Evolutionary conservation across 37 sponge, comb jelly and placozoan species (phyloP).

Genomic region (Chondrosia reniformis): DNA sequence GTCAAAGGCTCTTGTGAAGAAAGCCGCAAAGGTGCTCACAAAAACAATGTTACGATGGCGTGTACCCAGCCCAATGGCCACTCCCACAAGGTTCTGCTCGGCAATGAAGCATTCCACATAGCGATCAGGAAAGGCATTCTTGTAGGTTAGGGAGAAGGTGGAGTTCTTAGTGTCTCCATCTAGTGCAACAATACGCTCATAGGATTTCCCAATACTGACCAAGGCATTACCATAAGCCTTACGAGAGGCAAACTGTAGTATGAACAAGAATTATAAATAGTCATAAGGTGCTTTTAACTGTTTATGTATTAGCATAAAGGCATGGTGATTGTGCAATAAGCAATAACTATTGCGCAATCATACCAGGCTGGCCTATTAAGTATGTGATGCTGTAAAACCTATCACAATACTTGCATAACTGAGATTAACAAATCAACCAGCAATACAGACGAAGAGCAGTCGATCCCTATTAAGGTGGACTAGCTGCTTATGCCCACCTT

Average conservation of each 20-base stretch:
- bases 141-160: conserved; percentile 95
- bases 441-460: neutral
- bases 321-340: no score
- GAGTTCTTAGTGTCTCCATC: conserved; percentile 99
- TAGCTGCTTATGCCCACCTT: conserved; percentile 41
- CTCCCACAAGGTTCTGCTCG: conserved; percentile 96
- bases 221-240: conserved; percentile 90
- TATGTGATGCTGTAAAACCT: no score
- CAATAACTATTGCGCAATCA: no score
- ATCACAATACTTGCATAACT: no score
- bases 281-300: no score
- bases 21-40: conserved; percentile 91
- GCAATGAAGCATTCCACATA: conserved; percentile 98
- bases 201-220: conserved; percentile 83
- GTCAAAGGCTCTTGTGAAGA: conserved; percentile 96
- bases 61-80: conserved; percentile 88
- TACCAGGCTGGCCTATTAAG: no score
- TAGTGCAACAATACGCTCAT: conserved; percentile 60
- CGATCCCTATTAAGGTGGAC: neutral
- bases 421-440: neutral
- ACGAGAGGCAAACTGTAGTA: conserved; percentile 76
- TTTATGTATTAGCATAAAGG: no score
- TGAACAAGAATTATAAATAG: neutral
- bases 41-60: conserved; percentile 87
- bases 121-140: conserved; percentile 88